Evolutionary conservation across 92 coral and sea anemone genomes (phyloP).

Genomic region (Muricea muricata): DNA sequence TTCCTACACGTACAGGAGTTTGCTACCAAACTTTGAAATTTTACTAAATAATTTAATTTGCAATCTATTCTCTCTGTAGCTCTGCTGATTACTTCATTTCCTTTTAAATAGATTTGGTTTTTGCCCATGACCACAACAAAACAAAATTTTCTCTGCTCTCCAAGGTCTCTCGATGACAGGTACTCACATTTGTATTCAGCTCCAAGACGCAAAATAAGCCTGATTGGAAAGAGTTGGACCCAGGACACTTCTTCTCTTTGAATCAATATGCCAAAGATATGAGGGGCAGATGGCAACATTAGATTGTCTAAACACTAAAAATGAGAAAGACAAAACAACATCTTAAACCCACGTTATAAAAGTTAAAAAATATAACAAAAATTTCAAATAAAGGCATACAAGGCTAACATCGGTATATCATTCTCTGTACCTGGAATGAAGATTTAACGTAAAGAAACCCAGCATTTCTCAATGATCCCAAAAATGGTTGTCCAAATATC

Average conservation of each 20-base stretch:
- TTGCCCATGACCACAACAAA: too few species aligned
- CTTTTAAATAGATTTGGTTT: too few species aligned
- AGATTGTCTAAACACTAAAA: constrained; percentile 88
- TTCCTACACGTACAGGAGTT: too few species aligned
- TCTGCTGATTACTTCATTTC: too few species aligned
- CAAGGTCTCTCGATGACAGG: too few species aligned
- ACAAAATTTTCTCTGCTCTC: too few species aligned
- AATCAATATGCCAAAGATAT: constrained; percentile 85
- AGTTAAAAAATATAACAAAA: neutral
- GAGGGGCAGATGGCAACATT: constrained; percentile 83
- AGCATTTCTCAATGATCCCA: constrained; percentile 92
- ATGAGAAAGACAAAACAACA: neutral
- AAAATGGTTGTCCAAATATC: constrained; percentile 98
- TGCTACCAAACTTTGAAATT: too few species aligned
- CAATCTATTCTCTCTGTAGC: too few species aligned
- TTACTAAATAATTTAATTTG: too few species aligned
- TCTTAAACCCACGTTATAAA: neutral
- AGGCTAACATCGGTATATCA: too few species aligned
- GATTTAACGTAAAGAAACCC: constrained; percentile 95
- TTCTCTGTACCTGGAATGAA: constrained; percentile 81
- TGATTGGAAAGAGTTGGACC: constrained; percentile 98
- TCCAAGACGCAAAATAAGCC: constrained; percentile 93
- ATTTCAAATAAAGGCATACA: too few species aligned
- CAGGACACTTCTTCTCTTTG: constrained; percentile 92
- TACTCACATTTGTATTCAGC: constrained; percentile 96